phyloP scores from a whole-genome alignment of 2,797 vertebrate species.

The Coregonus ussuriensis region DNA sequence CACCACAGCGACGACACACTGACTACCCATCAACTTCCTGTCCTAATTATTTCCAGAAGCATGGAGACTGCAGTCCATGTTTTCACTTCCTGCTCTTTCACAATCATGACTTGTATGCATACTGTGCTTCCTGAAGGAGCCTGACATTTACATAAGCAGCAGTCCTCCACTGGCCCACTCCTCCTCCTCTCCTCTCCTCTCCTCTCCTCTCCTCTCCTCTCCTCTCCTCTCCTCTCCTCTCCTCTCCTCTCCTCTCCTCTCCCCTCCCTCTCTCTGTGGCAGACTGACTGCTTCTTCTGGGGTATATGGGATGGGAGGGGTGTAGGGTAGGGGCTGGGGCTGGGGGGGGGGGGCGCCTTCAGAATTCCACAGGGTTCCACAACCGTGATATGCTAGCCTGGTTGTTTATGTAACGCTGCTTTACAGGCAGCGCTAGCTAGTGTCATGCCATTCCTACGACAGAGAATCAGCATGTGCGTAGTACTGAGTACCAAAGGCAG shows the following conservation, averaged over 20 bases:
- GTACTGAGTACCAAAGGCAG: neutral
- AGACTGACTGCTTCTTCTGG: neutral
- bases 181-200: no score
- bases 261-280: neutral
- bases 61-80: neutral
- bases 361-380: neutral
- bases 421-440: no score
- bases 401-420: neutral
- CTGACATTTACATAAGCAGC: conserved; percentile 21
- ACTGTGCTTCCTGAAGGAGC: conserved; percentile 2
- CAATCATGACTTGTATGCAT: neutral
- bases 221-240: no score
- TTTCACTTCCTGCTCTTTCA: neutral
- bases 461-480: neutral
- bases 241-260: neutral
- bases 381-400: neutral
- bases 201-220: no score
- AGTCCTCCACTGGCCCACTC: no score
- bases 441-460: neutral
- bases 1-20: neutral
- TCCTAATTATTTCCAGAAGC: neutral
- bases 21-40: neutral
- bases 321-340: neutral
- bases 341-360: neutral
- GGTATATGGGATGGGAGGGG: neutral